phyloP scores from a whole-genome alignment of 2,888 invertebrate genomes.

The Blomia tropicalis region DNA sequence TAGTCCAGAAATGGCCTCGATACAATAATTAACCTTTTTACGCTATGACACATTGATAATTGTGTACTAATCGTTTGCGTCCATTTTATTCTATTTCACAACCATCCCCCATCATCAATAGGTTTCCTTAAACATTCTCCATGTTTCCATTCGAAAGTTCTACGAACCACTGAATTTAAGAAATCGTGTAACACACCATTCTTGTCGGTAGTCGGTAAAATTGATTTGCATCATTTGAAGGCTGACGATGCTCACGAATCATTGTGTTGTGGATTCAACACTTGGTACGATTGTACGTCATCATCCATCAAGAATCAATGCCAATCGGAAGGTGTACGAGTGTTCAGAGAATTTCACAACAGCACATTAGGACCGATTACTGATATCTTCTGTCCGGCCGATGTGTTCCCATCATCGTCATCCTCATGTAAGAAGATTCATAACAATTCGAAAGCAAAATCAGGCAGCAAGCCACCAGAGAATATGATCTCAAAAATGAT shows the following conservation, averaged over 20 bases:
- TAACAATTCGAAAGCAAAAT: background rate
- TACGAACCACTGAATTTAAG: slow-evolving; percentile 16
- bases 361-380: slow-evolving; percentile 14
- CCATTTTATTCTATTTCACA: too few species aligned
- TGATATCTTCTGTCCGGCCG: slow-evolving; percentile 18
- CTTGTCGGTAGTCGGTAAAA: slow-evolving; percentile 4
- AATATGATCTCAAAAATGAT: slow-evolving; percentile 9
- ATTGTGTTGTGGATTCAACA: slow-evolving; percentile 20
- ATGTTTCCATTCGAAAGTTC: slow-evolving; percentile 21
- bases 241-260: slow-evolving; percentile 14
- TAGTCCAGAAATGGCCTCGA: too few species aligned
- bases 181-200: slow-evolving; percentile 11
- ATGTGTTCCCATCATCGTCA: slow-evolving; percentile 5
- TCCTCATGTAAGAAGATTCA: background rate
- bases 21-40: too few species aligned
- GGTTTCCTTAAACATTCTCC: slow-evolving; percentile 18
- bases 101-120: too few species aligned
- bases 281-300: slow-evolving; percentile 18
- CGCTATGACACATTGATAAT: too few species aligned
- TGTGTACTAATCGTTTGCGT: too few species aligned
- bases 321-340: slow-evolving; percentile 1
- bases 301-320: slow-evolving; percentile 1
- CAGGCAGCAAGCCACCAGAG: background rate
- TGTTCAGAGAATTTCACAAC: slow-evolving; percentile 1
- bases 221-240: slow-evolving; percentile 12